Evolutionary conservation across 2,797 vertebrate species (phyloP).

Genomic region (Salmo trutta): DNA sequence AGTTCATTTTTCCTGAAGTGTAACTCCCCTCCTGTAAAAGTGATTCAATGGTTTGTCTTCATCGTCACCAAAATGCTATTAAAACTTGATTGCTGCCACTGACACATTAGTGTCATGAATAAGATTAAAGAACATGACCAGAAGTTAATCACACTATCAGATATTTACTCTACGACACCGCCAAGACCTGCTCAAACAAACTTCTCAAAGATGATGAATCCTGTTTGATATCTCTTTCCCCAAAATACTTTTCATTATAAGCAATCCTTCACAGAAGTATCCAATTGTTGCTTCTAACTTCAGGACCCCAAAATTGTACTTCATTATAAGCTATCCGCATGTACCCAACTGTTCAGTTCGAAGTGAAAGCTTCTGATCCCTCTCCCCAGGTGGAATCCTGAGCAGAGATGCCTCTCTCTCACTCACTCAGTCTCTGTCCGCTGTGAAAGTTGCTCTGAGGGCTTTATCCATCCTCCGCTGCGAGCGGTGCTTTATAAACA

Average conservation of each 20-base stretch:
- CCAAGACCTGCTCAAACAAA: constrained; percentile 38
- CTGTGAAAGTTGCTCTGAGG: constrained; percentile 41
- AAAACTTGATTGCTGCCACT: constrained; percentile 11
- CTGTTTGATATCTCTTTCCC: constrained; percentile 36
- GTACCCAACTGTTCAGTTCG: neutral
- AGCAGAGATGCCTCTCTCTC: constrained; percentile 28
- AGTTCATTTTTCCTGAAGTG: constrained; percentile 33
- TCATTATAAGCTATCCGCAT: constrained; percentile 10
- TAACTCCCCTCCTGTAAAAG: neutral
- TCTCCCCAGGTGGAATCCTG: constrained; percentile 22
- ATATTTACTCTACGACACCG: constrained; percentile 31
- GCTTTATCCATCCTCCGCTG: constrained; percentile 53
- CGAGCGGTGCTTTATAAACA: constrained; percentile 60
- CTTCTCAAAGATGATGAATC: constrained; percentile 22
- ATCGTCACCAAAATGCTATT: constrained; percentile 5
- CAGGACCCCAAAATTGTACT: constrained; percentile 32
- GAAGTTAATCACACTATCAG: constrained; percentile 53
- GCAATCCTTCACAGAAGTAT: neutral
- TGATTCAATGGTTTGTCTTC: constrained; percentile 16
- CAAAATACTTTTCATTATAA: constrained; percentile 42
- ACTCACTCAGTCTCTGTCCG: constrained; percentile 45
- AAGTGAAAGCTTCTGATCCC: constrained; percentile 42
- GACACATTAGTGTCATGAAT: constrained; percentile 19
- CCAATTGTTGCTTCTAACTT: neutral
- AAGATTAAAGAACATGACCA: constrained; percentile 26